Conservation (phyloP, 2,888 invertebrate genomes). For the Diarsia dahlii region DNA sequence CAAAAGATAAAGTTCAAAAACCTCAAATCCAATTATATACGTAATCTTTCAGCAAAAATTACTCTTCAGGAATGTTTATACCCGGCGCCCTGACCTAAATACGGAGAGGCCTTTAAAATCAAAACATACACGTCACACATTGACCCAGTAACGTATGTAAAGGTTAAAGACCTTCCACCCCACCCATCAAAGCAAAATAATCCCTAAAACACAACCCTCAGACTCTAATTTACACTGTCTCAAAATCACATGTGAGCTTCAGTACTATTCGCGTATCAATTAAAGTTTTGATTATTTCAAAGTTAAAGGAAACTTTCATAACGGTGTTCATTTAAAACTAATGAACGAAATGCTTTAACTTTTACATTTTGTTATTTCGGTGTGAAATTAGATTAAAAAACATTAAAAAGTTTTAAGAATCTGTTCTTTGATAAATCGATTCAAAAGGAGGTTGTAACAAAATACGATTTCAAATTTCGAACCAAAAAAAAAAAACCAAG, state of each 20-base stretch:
- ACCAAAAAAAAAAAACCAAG: constrained; percentile 63
- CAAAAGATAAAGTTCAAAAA: constrained; percentile 4
- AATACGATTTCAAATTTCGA: constrained; percentile 21
- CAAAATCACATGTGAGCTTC: constrained; percentile 53
- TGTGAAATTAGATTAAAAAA: neutral
- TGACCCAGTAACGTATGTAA: constrained; percentile 82
- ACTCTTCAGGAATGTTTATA: constrained; percentile 45
- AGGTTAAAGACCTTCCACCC: constrained; percentile 80
- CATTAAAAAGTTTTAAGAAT: neutral
- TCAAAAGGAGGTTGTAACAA: constrained; percentile 34
- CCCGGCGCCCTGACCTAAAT: constrained; percentile 74
- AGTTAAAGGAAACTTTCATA: constrained; percentile 64
- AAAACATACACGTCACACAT: constrained; percentile 79
- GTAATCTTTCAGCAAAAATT: constrained; percentile 37
- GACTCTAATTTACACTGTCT: constrained; percentile 55
- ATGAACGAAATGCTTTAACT: constrained; percentile 48
- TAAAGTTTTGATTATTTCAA: constrained; percentile 72
- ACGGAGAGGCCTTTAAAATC: constrained; percentile 74
- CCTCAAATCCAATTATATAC: neutral
- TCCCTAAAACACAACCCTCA: constrained; percentile 61
- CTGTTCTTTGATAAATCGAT: neutral
- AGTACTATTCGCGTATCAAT: constrained; percentile 69
- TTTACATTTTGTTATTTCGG: constrained; percentile 20
- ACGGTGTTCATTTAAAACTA: constrained; percentile 62
- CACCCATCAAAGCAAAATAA: constrained; percentile 60